phyloP scores from a whole-genome alignment of 2,888 invertebrate species.

The Proisotoma minuta region DNA sequence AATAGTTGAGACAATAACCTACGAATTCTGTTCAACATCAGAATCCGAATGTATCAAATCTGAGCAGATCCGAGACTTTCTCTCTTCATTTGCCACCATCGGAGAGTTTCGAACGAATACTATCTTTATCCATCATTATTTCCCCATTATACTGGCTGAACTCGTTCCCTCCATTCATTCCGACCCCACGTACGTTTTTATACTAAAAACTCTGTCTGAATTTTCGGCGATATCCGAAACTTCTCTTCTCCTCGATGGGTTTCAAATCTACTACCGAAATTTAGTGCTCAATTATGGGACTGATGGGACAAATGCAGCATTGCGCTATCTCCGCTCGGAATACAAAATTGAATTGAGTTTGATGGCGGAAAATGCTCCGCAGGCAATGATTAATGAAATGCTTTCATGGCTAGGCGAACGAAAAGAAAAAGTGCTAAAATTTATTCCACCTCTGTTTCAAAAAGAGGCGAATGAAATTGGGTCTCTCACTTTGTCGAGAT shows the following conservation, averaged over 20 bases:
- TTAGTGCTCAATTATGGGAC: slow-evolving; percentile 12
- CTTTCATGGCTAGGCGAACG: slow-evolving; percentile 18
- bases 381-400: slow-evolving; percentile 22
- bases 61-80: background rate
- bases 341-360: slow-evolving; percentile 15
- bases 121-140: slow-evolving; percentile 10
- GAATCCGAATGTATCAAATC: background rate
- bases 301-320: background rate
- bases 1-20: slow-evolving; percentile 9
- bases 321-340: background rate
- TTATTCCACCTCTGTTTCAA: slow-evolving; percentile 12
- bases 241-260: slow-evolving; percentile 10
- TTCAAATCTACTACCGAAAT: slow-evolving; percentile 14
- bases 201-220: background rate
- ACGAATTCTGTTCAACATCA: background rate
- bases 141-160: slow-evolving; percentile 16
- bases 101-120: slow-evolving; percentile 15
- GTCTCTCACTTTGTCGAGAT: background rate
- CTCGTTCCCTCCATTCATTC: slow-evolving; percentile 13
- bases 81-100: slow-evolving; percentile 2
- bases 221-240: slow-evolving; percentile 1
- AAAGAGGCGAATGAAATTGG: background rate
- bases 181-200: background rate
- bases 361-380: slow-evolving; percentile 16
- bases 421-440: slow-evolving; percentile 16